phyloP scores from a whole-genome alignment of 2,888 invertebrate species.

The Pyrgus malvae region DNA sequence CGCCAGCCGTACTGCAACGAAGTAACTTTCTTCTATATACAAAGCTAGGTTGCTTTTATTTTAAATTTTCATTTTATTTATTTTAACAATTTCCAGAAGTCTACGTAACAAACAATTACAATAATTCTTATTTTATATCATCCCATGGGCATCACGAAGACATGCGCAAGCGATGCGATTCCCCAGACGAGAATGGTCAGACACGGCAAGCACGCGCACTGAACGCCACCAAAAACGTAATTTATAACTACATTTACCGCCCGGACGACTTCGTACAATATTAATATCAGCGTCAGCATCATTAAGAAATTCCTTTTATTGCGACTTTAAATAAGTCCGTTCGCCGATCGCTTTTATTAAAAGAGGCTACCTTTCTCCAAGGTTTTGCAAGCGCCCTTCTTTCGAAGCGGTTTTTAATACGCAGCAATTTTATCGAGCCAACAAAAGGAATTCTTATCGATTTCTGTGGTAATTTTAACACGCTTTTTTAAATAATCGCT shows the following conservation, averaged over 20 bases:
- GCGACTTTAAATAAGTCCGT: conserved; percentile 76
- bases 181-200: conserved; percentile 39
- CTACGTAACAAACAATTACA: no score
- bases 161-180: conserved; percentile 17
- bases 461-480: conserved; percentile 55
- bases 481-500: conserved; percentile 64
- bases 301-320: conserved; percentile 81
- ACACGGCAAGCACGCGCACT: conserved; percentile 37
- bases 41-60: no score
- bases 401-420: conserved; percentile 55
- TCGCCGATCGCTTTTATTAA: conserved; percentile 67
- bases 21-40: no score
- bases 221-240: conserved; percentile 64
- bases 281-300: conserved; percentile 77
- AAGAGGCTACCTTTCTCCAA: conserved; percentile 76
- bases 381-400: conserved; percentile 74
- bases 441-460: conserved; percentile 64
- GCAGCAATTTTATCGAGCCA: conserved; percentile 49
- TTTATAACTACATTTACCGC: conserved; percentile 75
- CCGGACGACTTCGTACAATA: conserved; percentile 64
- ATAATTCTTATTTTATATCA: not conserved
- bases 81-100: no score
- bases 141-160: conserved; percentile 27
- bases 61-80: no score
- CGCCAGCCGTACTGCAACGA: no score